Evolutionary conservation across 2,113 vertebrate species (phyloP), one percentile per base, ranked within the genome.

Genomic region (Felis chaus): DNA sequence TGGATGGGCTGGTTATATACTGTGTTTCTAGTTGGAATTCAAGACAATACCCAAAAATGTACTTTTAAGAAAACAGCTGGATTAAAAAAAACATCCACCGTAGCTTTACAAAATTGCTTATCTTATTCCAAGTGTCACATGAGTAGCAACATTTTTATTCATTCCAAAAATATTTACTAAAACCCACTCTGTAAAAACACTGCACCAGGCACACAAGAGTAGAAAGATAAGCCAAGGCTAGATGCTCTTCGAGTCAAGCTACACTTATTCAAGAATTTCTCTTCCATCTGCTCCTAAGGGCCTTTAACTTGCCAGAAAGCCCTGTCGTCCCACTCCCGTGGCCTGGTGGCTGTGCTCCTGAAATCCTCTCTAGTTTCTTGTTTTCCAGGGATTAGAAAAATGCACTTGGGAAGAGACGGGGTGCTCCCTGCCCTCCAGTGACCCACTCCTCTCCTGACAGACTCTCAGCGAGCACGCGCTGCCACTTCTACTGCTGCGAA

Each of bases 121-220:
- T 36, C 76, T 84, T 48, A 96, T 45, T 93, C 57, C 89, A 91
- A 96, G 65, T 27, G n/a, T 18, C 57, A 74, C 1, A 33, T 7
- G 12, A 83, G 31, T 33, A 91, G 25, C 36, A 91, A 90, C 16
- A 87, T 85, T 78, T 97, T 85, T 50, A 80, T 94, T 93, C 81
- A 95, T 18, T 78, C 16, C 55, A 96, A 91, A 95, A 92, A 69
- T 79, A 87, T 80, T 92, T 65, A 91, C 71, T 65, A 61, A 84
- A 91, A 82, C 33, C 33, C 65, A 71, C 9, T 76, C 69, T 88
- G 41, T 55, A 31, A 83, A 86, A 90, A 74, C 80, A 79, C 29
- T 45, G 19, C 27, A 41, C 65, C 69, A 88, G 39, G 36, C 45
- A 78, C 4, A 57, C 1, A 95, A 83, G 80, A 87, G 86, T 1